Evolutionary conservation across 1,140 invertebrate species (phyloP).

Genomic region (Dendroctonus ponderosae): DNA sequence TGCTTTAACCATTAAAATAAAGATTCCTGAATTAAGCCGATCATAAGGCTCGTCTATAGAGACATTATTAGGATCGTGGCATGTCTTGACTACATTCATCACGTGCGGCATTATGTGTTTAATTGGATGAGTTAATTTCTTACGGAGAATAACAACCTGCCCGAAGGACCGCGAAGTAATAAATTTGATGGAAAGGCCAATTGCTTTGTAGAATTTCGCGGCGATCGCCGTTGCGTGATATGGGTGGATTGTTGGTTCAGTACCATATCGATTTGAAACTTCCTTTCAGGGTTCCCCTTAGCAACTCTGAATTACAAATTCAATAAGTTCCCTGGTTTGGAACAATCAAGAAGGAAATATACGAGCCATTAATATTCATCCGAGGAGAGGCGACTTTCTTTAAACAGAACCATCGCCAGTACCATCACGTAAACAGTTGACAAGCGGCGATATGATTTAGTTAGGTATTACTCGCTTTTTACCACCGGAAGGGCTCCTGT

Average conservation of each 20-base stretch:
- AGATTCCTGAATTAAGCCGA: conserved; percentile 16
- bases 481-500: conserved; percentile 12
- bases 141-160: conserved; percentile 18
- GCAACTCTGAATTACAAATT: background rate
- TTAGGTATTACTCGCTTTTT: conserved; percentile 1
- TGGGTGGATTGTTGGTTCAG: background rate
- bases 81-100: conserved; percentile 24
- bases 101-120: conserved; percentile 23
- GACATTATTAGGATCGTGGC: conserved; percentile 27
- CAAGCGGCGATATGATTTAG: conserved; percentile 21
- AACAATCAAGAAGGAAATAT: conserved; percentile 11
- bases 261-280: no score
- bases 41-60: conserved; percentile 18
- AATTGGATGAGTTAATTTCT: conserved; percentile 30
- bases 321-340: background rate
- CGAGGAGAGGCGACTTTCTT: background rate
- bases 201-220: conserved; percentile 10
- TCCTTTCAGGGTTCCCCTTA: background rate
- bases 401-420: background rate
- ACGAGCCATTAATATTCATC: conserved; percentile 4
- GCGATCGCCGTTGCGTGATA: conserved; percentile 3
- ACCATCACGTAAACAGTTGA: conserved; percentile 13
- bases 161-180: conserved; percentile 14
- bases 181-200: conserved; percentile 23
- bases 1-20: no score